Conservation (phyloP, 2,113 vertebrate genomes). For the Panthera uncia region DNA sequence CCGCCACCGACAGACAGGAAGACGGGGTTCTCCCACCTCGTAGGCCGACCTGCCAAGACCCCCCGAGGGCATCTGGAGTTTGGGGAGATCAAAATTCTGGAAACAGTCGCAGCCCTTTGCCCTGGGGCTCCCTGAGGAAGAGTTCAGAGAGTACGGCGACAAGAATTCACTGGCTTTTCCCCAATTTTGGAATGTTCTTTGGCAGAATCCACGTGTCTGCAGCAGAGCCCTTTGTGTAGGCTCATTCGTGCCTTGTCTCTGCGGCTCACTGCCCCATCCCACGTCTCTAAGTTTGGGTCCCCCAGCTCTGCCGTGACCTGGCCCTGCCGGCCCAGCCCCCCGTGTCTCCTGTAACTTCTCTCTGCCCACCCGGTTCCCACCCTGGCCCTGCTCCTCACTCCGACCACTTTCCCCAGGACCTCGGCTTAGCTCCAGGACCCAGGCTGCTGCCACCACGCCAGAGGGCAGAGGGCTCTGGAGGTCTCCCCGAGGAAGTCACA, state of each 20-base stretch:
- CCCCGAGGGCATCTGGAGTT: background rate
- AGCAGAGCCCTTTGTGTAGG: background rate
- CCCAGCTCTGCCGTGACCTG: background rate
- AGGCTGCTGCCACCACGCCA: accelerated
- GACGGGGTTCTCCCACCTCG: background rate
- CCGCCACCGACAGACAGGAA: background rate
- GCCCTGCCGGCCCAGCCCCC: background rate
- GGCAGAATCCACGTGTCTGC: background rate
- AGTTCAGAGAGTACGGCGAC: background rate
- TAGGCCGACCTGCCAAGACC: background rate
- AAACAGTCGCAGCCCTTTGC: background rate
- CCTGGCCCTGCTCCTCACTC: background rate
- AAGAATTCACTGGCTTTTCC: background rate
- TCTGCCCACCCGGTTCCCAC: accelerated
- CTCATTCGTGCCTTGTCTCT: background rate
- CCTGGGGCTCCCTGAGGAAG: background rate
- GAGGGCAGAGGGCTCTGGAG: background rate
- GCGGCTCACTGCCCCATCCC: background rate
- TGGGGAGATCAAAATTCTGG: background rate
- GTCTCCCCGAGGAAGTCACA: background rate
- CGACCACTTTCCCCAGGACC: background rate
- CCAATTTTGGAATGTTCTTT: background rate
- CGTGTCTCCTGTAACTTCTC: background rate
- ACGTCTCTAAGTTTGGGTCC: background rate
- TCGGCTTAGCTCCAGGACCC: background rate